phyloP scores from a whole-genome alignment of 2,797 vertebrate species.

The Silurus lanzhouensis region DNA sequence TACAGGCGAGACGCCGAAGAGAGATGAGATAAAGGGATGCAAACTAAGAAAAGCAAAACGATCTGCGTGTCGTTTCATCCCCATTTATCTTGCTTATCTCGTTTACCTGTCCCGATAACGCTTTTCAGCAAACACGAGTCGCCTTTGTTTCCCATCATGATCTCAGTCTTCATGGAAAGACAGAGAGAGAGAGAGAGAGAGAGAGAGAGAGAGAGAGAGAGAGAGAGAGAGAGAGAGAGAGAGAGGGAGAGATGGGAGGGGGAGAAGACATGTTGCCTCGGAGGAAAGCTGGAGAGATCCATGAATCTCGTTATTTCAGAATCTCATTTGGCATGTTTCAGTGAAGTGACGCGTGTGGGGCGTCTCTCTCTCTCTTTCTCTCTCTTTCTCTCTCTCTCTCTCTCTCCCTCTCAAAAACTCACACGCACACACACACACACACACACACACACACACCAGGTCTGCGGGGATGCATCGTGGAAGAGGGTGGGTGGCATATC shows the following conservation, averaged over 20 bases:
- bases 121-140: slow-evolving; percentile 50
- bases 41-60: neutral
- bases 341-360: slow-evolving; percentile 41
- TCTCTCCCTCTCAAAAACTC: neutral
- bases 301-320: slow-evolving; percentile 62
- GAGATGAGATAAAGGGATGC: neutral
- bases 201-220: slow-evolving; percentile 12
- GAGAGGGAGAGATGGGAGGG: slow-evolving; percentile 33
- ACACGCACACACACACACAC: slow-evolving; percentile 35
- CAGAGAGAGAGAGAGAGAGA: slow-evolving; percentile 9
- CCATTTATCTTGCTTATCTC: slow-evolving; percentile 42
- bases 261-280: slow-evolving; percentile 46
- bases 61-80: neutral
- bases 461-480: slow-evolving; percentile 47
- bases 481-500: slow-evolving; percentile 50
- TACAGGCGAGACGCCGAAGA: neutral
- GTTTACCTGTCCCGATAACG: slow-evolving; percentile 42
- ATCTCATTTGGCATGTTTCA: slow-evolving; percentile 58
- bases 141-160: slow-evolving; percentile 54
- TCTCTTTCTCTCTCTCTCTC: slow-evolving; percentile 6
- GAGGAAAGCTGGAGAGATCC: slow-evolving; percentile 52
- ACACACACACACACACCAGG: slow-evolving; percentile 22
- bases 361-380: slow-evolving; percentile 20
- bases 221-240: slow-evolving; percentile 12
- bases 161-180: slow-evolving; percentile 46